These are phyloP conservation scores for Carlito syrichta DNA, from an alignment of 2,113 vertebrate genomes.

Conservation along the genomic window DNA sequence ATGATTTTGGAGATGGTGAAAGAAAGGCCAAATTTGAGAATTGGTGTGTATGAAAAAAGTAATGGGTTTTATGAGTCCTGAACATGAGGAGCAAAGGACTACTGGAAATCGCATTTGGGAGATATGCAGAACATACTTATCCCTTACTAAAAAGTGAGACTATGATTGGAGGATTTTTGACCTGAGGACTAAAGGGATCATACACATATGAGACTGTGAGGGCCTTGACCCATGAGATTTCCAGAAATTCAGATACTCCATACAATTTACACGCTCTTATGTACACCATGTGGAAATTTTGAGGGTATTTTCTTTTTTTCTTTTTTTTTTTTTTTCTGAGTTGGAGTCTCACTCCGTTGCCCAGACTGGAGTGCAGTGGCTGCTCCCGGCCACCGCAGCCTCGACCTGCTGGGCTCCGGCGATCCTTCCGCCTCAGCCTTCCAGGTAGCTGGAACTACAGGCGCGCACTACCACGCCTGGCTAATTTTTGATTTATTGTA, in stretches of 20 bases:
- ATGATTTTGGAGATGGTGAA: background rate
- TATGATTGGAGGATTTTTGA: background rate
- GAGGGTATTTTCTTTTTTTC: no score
- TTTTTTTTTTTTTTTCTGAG: no score
- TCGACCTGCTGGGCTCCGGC: no score
- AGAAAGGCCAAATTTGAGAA: background rate
- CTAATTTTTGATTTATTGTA: no score
- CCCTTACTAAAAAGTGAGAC: background rate
- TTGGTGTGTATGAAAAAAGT: background rate
- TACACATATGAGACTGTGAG: background rate
- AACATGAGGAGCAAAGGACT: background rate
- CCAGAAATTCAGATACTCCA: background rate
- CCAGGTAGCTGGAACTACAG: no score
- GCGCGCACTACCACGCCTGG: no score
- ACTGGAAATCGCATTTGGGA: background rate
- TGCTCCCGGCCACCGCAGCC: no score
- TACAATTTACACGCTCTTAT: background rate
- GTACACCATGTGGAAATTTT: background rate
- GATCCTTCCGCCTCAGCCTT: no score
- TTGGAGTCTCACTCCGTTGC: no score
- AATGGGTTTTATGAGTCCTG: background rate
- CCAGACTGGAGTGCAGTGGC: no score
- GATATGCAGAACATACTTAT: background rate
- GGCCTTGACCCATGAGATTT: background rate
- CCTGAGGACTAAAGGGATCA: background rate